Conservation (phyloP, 2,797 vertebrate species). For the Brachymystax lenok region DNA sequence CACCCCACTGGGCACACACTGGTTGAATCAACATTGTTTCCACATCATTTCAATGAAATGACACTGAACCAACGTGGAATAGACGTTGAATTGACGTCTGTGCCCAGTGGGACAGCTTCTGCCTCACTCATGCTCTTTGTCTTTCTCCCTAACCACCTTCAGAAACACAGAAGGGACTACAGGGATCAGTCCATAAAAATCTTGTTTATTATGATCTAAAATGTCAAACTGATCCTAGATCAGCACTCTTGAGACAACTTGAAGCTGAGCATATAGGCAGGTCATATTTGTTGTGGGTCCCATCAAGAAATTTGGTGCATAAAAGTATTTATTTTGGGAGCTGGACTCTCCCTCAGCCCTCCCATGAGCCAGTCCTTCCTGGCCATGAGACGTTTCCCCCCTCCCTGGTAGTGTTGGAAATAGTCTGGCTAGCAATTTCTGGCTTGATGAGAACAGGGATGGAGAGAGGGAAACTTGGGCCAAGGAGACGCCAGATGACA, state of each 20-base stretch:
- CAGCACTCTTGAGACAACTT: background rate
- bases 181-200: background rate
- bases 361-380: conserved; percentile 11
- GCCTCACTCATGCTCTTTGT: background rate
- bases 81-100: too few species aligned
- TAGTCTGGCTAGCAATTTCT: conserved; percentile 29
- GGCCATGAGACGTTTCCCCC: conserved; percentile 13
- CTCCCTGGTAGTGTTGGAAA: conserved; percentile 37
- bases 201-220: background rate
- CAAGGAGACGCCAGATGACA: conserved; percentile 19
- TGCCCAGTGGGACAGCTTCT: too few species aligned
- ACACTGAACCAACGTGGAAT: too few species aligned
- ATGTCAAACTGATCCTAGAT: background rate
- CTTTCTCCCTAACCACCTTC: background rate
- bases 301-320: conserved; percentile 16
- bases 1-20: too few species aligned
- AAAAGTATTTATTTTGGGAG: conserved; percentile 29
- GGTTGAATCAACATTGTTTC: too few species aligned
- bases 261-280: conserved; percentile 13
- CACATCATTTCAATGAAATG: too few species aligned
- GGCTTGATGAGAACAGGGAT: conserved; percentile 32
- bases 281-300: conserved; percentile 12
- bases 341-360: conserved; percentile 25
- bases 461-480: background rate
- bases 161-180: too few species aligned